These are phyloP conservation scores for Etia nguti DNA, from an alignment of 2,113 vertebrate genomes.

Conservation along the genomic window DNA sequence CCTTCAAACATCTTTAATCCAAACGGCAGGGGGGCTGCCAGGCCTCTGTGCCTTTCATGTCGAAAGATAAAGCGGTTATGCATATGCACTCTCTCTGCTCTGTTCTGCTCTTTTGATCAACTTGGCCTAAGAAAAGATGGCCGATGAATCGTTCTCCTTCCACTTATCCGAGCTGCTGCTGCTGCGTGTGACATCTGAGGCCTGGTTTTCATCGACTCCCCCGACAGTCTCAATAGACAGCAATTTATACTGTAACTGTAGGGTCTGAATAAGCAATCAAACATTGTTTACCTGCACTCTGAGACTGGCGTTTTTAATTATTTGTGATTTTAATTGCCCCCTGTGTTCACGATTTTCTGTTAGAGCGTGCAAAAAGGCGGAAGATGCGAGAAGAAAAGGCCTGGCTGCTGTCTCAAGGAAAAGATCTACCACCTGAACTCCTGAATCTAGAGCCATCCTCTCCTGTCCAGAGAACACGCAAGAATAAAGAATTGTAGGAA, in stretches of 20 bases:
- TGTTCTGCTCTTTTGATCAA: conserved; percentile 63
- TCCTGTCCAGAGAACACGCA: conserved; percentile 78
- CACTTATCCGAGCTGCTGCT: conserved; percentile 3
- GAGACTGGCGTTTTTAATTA: not conserved
- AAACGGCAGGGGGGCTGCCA: conserved; percentile 45
- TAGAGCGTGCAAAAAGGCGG: conserved; percentile 89
- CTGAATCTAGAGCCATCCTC: conserved; percentile 86
- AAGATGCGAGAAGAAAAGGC: conserved; percentile 91
- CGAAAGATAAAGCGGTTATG: conserved; percentile 56
- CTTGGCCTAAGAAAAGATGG: conserved; percentile 36
- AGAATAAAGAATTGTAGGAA: conserved; percentile 86
- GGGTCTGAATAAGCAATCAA: not conserved
- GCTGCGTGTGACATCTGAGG: not conserved
- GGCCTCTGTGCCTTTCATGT: conserved; percentile 59
- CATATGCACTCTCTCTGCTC: conserved; percentile 18
- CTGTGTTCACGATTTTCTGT: not conserved
- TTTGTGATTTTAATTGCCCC: not conserved
- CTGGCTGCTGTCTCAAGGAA: conserved; percentile 91
- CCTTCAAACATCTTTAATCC: conserved; percentile 66
- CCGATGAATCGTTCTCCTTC: conserved; percentile 38
- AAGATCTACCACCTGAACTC: conserved; percentile 89
- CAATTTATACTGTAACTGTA: conserved; percentile 19
- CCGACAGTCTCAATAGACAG: not conserved
- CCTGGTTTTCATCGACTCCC: conserved; percentile 19
- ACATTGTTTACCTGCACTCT: not conserved